Base-by-base conservation (phyloP, 2,113 vertebrate species). In the Callithrix jacchus region DNA sequence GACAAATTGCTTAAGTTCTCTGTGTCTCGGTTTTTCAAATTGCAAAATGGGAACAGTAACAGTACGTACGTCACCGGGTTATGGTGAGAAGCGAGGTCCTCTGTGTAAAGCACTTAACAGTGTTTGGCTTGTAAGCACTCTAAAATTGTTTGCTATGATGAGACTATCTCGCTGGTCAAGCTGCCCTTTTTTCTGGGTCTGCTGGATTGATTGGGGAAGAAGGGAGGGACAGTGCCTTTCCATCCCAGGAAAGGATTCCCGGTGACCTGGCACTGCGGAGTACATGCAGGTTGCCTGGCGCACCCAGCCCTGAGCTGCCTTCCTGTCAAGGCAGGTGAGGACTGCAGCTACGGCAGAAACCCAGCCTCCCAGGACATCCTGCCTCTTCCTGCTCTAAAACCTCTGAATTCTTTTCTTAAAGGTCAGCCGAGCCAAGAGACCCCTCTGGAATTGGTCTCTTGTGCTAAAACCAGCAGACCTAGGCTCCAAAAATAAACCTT, bases 401-500 rank as follows among this genome's bases (percentile, higher is more conserved):
- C 87, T 84, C 56, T 56, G 71, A 47, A 68, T 71, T 71, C 74
- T 96, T 88, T 87, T 47, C 89, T 89, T 91, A 76, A 95, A 97
- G 91, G 88, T 94, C 91, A 95, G 40, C 37, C 12, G 54, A 66
- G 45, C 79, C 12, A 77, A 95, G 85, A 56, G 93, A 71, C 87
- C 95, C 74, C 70, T 45, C 70, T 79, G 91, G 87, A 94, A 77
- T 37, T 37, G 18, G 2, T 66, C 80, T 93, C 86, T 73, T 66
- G 87, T 66, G 94, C 81, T 88, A 92, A 87, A 91, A 79, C 84
- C 68, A 74, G 82, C 89, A 71, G 93, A 87, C 81, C 25, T 0
- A 7, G 86, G 58, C n/a, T 89, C 94, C 97, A 97, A 97, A 97
- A 96, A 96, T 97, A 97, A 91, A 86, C 80, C 80, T 91, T 92